Conservation (phyloP, 2,888 invertebrate species). For the Ectemnius continuus region DNA sequence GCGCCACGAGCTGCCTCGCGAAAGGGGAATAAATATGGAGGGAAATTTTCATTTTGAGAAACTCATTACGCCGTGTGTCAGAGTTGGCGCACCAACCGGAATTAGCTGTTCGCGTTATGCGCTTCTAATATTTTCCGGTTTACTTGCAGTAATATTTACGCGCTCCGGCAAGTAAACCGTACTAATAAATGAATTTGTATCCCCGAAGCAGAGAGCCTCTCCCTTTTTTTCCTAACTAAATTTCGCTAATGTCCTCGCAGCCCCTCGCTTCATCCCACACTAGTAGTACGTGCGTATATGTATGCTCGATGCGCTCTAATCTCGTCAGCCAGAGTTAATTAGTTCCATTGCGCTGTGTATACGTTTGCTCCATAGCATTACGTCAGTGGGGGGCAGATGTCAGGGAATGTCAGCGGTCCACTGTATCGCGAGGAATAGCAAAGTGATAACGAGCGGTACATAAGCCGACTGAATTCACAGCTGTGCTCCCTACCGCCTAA, state of each 20-base stretch:
- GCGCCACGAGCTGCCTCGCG: conserved; percentile 3
- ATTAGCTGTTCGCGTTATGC: conserved; percentile 18
- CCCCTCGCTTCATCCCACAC: background rate
- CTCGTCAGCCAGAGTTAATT: conserved; percentile 8
- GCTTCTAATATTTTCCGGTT: conserved; percentile 43
- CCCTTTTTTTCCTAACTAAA: conserved; percentile 8
- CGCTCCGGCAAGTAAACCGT: conserved; percentile 19
- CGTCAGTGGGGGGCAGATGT: no score
- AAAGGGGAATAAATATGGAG: conserved; percentile 33
- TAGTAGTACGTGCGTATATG: no score
- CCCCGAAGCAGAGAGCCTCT: conserved; percentile 14
- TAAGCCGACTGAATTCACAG: no score
- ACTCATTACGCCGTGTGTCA: conserved; percentile 40
- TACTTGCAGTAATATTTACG: conserved; percentile 35
- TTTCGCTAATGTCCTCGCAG: background rate
- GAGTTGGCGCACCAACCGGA: conserved; percentile 12
- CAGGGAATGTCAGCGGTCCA: no score
- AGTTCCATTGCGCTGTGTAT: background rate
- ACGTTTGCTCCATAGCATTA: no score
- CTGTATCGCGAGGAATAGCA: no score
- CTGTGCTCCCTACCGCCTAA: no score
- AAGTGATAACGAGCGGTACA: no score
- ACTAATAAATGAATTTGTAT: conserved; percentile 45
- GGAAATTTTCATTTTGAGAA: conserved; percentile 47
- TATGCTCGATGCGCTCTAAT: background rate